Evolutionary conservation across 23 tunicate genomes (phyloP), one percentile per base, ranked within the genome.

Genomic region (Ciona savignyi): DNA sequence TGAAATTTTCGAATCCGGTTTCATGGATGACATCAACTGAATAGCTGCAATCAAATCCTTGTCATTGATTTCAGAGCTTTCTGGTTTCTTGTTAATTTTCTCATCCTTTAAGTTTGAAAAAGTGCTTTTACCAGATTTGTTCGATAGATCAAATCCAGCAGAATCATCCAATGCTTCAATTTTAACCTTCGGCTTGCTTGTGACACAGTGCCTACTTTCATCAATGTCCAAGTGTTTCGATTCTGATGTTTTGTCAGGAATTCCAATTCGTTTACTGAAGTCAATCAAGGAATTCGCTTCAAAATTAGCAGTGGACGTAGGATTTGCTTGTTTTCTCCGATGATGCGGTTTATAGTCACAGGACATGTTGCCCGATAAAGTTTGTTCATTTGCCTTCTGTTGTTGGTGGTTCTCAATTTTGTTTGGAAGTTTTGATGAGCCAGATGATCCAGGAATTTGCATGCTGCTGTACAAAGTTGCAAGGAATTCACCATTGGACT

Each of bases 401-500:
- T n/a, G n/a, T n/a, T n/a, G n/a, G n/a, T n/a, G n/a, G 56, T 42
- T 42, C 11, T 6, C 56, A 42, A 15, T 42, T 15, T 42, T 42
- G 9, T 42, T 15, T 42, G 56, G 56, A 15, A 68, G 30, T 71
- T 64, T 26, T 78, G 61, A 24, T 69, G 32, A 63, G 29, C 35
- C 29, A 23, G 78, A 4, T 64, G 6, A 15, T 9, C 19, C 34
- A 48, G 66, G 80, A n/a, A 65, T 66, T 71, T 80, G 78, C 32
- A 80, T 35, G 51, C 78, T 82, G 42, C 74, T 78, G 30, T 64
- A 85, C 25, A 85, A 20, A 0, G 82, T 77, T 20, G 90, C 90
- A 30, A 85, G 79, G 27, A 80, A 33, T 1, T 63, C 69, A 20
- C 63, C 67, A 33, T 67, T 77, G 23, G 81, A 65, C 25, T 77